Evolutionary conservation across 2,113 vertebrate genomes (phyloP).

Genomic region (Stictonetta naevosa): DNA sequence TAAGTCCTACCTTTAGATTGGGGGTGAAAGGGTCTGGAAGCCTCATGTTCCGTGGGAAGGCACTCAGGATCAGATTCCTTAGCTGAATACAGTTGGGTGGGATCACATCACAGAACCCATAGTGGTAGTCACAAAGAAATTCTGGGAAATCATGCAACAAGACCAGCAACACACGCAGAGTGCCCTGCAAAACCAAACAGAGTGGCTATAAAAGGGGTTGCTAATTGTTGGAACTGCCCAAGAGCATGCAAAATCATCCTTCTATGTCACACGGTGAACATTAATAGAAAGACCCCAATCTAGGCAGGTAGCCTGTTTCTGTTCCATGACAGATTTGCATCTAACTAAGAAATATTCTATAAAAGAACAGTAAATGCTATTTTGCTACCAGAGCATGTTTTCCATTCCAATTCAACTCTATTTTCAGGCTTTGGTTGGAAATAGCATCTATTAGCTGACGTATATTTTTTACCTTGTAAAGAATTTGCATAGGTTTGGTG

Average conservation of each 20-base stretch:
- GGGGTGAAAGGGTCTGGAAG: slow-evolving; percentile 99
- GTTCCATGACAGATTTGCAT: neutral
- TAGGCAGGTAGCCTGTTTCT: neutral
- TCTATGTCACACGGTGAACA: neutral
- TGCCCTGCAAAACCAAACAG: slow-evolving; percentile 81
- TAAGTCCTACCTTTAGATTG: slow-evolving; percentile 90
- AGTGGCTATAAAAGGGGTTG: neutral
- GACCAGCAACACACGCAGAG: slow-evolving; percentile 95
- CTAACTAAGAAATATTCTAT: neutral
- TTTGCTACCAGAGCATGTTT: neutral
- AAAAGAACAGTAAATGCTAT: neutral
- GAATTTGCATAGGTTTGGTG: slow-evolving; percentile 99
- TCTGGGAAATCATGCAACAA: slow-evolving; percentile 98
- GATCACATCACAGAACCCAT: slow-evolving; percentile 98
- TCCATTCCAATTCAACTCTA: neutral
- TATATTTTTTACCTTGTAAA: slow-evolving; percentile 91
- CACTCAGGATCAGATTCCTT: slow-evolving; percentile 98
- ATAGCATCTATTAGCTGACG: neutral
- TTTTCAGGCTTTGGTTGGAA: neutral
- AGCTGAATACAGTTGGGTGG: slow-evolving; percentile 99
- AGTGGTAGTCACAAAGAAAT: slow-evolving; percentile 99
- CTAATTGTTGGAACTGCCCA: neutral
- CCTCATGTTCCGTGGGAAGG: slow-evolving; percentile 99
- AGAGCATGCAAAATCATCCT: neutral
- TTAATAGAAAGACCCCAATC: neutral